Evolutionary conservation across 2,888 invertebrate genomes (phyloP).

Genomic region (Gerris lacustris): DNA sequence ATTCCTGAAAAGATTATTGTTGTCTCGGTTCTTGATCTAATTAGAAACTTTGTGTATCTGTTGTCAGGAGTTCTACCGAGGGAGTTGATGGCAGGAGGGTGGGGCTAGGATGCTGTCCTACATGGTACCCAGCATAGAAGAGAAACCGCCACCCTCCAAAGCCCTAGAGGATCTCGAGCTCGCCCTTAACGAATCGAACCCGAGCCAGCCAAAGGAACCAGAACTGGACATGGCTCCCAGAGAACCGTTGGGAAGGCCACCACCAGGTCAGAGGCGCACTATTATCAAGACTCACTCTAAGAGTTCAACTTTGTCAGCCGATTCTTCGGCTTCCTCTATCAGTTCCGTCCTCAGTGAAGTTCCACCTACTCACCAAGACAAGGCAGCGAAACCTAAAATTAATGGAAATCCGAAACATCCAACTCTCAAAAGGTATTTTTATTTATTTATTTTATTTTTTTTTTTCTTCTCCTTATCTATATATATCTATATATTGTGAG

Average conservation of each 20-base stretch:
- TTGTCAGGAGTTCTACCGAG: constrained; percentile 1
- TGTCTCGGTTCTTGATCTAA: too few species aligned
- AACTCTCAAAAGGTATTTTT: constrained; percentile 61
- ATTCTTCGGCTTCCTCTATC: constrained; percentile 59
- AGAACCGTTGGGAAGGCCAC: constrained; percentile 25
- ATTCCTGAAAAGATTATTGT: too few species aligned
- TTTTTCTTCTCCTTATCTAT: too few species aligned
- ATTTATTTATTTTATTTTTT: constrained; percentile 33
- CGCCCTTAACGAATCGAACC: constrained; percentile 35
- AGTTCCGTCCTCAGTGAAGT: constrained; percentile 39
- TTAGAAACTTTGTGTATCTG: too few species aligned
- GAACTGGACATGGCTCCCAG: constrained; percentile 19
- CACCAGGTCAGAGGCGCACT: constrained; percentile 32
- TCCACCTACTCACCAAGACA: constrained; percentile 44
- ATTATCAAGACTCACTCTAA: constrained; percentile 29
- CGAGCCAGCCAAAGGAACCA: constrained; percentile 34
- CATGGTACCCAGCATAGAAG: constrained; percentile 59
- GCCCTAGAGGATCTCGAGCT: constrained; percentile 41
- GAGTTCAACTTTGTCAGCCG: constrained; percentile 42
- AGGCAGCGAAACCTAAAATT: constrained; percentile 46
- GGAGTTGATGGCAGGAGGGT: constrained; percentile 6
- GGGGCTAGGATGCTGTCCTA: constrained; percentile 56
- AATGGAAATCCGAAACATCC: constrained; percentile 62
- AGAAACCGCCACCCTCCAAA: constrained; percentile 51
- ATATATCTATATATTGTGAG: too few species aligned